A percentile compares a stretch with the other conserved stretches of the same genome.
These are phyloP conservation scores for Nannobrachium achirus DNA, from an alignment of 2,113 vertebrate species.

Conservation along the genomic window DNA sequence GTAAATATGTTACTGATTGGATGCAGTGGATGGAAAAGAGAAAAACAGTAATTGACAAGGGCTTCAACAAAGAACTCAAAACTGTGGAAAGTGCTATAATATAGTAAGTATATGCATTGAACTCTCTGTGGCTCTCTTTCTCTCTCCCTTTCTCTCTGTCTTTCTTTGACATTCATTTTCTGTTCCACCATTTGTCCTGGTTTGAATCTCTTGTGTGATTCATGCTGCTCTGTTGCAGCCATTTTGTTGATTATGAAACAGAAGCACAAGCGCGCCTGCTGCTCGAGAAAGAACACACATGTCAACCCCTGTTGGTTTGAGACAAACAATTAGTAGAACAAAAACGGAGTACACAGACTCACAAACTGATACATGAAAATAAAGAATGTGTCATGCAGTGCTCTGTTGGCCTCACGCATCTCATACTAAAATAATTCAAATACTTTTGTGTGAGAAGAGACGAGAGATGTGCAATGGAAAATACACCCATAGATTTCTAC, in stretches of 20 bases:
- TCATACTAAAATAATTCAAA: conserved; percentile 18
- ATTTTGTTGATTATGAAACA: conserved; percentile 10
- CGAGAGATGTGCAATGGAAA: conserved; percentile 59
- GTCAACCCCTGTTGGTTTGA: not conserved
- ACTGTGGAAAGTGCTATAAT: conserved; percentile 62
- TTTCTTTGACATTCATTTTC: conserved; percentile 61
- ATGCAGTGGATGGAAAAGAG: conserved; percentile 31
- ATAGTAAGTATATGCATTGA: conserved; percentile 36
- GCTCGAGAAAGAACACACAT: conserved; percentile 32
- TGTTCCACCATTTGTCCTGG: conserved; percentile 2
- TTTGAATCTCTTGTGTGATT: conserved; percentile 12
- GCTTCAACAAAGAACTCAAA: conserved; percentile 32
- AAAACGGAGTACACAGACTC: conserved; percentile 27
- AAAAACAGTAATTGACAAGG: conserved; percentile 8
- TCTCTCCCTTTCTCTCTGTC: conserved; percentile 39
- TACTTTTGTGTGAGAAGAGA: conserved; percentile 39
- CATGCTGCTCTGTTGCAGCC: conserved; percentile 22
- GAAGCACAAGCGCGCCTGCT: conserved; percentile 30
- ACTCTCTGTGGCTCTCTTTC: too few relatives aligned
- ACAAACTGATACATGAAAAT: conserved; percentile 41
- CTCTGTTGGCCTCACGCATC: conserved; percentile 32
- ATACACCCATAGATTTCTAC: conserved; percentile 39
- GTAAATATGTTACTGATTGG: conserved; percentile 50
- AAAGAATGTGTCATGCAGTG: conserved; percentile 62
- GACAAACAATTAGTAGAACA: conserved; percentile 7